Percentiles rank a stretch among this genome's conserved stretches.
phyloP scores from a whole-genome alignment of 92 coral and sea anemone genomes.

The Isaurus tuberculatus region DNA sequence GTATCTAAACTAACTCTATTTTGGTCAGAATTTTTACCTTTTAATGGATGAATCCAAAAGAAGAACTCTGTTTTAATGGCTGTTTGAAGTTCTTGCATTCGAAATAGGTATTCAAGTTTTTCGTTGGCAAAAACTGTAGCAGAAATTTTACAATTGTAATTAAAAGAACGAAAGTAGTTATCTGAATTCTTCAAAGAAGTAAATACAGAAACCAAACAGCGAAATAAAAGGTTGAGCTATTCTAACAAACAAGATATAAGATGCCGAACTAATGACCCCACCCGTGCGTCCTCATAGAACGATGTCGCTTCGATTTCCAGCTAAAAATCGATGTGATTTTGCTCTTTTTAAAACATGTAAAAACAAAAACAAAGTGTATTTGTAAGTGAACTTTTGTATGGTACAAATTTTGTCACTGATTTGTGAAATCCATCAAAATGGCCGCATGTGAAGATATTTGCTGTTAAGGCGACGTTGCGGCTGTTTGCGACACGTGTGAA shows the following conservation, averaged over 20 bases:
- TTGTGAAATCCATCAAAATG: constrained; percentile 40
- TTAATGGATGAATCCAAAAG: neutral
- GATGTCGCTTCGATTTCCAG: neutral
- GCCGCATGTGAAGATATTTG: constrained; percentile 46
- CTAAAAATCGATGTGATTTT: neutral
- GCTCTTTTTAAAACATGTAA: neutral
- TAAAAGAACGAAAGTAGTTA: neutral
- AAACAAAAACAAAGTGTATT: neutral
- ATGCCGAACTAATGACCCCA: constrained; percentile 10
- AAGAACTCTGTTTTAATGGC: neutral
- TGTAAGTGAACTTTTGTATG: constrained; percentile 20
- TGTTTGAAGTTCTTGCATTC: neutral
- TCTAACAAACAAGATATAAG: too few relatives aligned
- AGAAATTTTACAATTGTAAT: neutral
- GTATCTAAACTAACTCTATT: too few relatives aligned
- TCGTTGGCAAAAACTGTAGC: neutral
- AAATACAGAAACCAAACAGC: neutral
- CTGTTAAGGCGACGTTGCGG: constrained; percentile 46
- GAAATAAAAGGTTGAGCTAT: neutral
- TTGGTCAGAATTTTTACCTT: neutral
- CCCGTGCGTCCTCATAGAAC: constrained; percentile 1
- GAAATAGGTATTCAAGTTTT: neutral
- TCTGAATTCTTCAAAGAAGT: neutral
- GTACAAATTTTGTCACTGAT: constrained; percentile 26
- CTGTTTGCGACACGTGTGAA: constrained; percentile 50